Percentiles rank a stretch among this genome's conserved stretches.
Evolutionary conservation across 2,888 invertebrate species (phyloP).

Genomic region (Plutella xylostella): DNA sequence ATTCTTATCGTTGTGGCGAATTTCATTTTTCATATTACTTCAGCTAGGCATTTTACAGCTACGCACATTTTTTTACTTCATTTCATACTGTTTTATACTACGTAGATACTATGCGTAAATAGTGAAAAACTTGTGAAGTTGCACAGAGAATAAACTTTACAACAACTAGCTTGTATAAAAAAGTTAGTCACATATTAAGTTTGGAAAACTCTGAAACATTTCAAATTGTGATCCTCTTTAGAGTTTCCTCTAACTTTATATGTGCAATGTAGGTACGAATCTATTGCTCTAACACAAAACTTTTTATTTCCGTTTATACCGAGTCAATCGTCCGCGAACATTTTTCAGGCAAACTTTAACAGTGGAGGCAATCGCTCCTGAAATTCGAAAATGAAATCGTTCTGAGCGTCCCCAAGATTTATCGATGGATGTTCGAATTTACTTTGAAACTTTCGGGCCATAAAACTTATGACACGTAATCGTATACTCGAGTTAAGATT

Average conservation of each 20-base stretch:
- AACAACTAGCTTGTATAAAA: conserved; percentile 35
- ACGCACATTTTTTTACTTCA: neutral
- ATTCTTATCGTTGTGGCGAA: conserved; percentile 39
- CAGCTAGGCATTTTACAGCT: conserved; percentile 13
- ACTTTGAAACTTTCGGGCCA: conserved; percentile 65
- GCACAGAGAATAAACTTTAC: conserved; percentile 30
- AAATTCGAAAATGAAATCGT: conserved; percentile 71
- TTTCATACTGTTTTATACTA: neutral
- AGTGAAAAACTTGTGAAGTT: conserved; percentile 20
- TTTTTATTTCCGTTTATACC: conserved; percentile 70
- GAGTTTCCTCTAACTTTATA: conserved; percentile 53
- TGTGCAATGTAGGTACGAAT: conserved; percentile 50
- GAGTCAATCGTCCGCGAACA: conserved; percentile 69
- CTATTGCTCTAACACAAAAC: conserved; percentile 66
- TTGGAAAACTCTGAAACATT: conserved; percentile 37
- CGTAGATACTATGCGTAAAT: neutral
- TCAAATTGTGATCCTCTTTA: conserved; percentile 51
- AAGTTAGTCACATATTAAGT: conserved; percentile 44
- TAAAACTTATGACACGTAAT: conserved; percentile 70
- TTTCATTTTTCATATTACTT: conserved; percentile 36
- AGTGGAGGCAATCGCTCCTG: conserved; percentile 69
- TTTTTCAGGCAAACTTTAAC: conserved; percentile 71
- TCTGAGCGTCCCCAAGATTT: conserved; percentile 68
- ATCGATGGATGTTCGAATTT: conserved; percentile 69
- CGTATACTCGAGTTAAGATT: conserved; percentile 56